A percentile compares a stretch with the other conserved stretches of the same genome.
Conservation (phyloP, 2,113 vertebrate genomes). For the Periophthalmodon schlosseri region DNA sequence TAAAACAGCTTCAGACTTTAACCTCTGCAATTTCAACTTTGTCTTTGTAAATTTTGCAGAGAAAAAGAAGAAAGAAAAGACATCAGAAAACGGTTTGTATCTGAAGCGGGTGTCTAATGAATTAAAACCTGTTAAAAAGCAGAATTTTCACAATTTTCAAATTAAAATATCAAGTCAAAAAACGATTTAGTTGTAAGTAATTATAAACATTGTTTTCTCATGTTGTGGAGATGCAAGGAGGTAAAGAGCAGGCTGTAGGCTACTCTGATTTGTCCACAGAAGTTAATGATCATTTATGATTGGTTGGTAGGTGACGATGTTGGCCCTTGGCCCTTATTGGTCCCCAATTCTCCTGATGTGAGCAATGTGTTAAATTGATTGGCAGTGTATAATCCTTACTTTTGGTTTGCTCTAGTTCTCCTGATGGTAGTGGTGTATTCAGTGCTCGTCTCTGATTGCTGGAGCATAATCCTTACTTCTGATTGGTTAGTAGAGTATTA, state of each 20-base stretch:
- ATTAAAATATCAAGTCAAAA: too few species aligned
- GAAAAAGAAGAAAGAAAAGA: conserved; percentile 22
- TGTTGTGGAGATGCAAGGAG: too few species aligned
- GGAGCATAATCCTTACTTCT: not conserved
- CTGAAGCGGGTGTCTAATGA: too few species aligned
- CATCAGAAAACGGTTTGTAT: conserved; percentile 35
- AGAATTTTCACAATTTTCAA: too few species aligned
- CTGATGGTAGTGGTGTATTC: not conserved
- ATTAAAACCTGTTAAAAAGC: too few species aligned
- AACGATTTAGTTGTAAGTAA: too few species aligned
- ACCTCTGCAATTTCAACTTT: not conserved
- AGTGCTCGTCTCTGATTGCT: too few species aligned
- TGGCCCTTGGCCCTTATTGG: not conserved
- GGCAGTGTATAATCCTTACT: not conserved
- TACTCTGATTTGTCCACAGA: too few species aligned
- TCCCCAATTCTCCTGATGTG: not conserved
- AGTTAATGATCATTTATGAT: not conserved
- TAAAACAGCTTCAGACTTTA: not conserved
- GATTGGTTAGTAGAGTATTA: not conserved
- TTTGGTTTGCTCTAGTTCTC: not conserved
- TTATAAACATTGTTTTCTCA: too few species aligned
- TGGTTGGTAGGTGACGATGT: rapidly evolving
- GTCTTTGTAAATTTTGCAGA: conserved; percentile 12
- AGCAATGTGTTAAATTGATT: not conserved
- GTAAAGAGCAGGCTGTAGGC: too few species aligned